Base-by-base conservation (phyloP, 2,888 invertebrate species). In the Magallana nippona region DNA sequence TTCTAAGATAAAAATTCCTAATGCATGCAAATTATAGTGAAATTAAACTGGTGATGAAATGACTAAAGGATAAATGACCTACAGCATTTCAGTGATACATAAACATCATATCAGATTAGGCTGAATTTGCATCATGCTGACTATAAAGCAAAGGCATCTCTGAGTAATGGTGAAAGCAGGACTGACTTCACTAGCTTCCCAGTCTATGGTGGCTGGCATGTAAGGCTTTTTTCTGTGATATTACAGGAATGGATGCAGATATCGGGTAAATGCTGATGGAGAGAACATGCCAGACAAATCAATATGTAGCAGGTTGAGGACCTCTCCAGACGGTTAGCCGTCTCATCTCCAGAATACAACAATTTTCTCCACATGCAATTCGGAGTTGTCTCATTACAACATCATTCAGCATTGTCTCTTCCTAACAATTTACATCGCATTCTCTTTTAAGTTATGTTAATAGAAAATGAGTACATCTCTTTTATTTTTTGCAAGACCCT, bases 251-350 rank as follows among this genome's bases (percentile, higher is more conserved):
- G 11, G 71, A 22, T 27, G 71, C 71, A 71, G 27, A 22, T 13
- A 32, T 71, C 71, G 27, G 71, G 22, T 71, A 71, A 71, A 27
- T 71, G 71, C 71, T 71, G 71, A 32, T 32, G 11, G 22, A 32
- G 71, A 71, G 71, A 71, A 71, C 71, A 71, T 71, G 71, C 71
- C 71, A 71, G 71, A 71, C 71, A 71, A 32, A 71, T 71, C 71
- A 71, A 71, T 71, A 71, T 13, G 17, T 13, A 22, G 71, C 71
- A 71, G 71, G 71, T 71, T 27, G 22, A 71, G 32, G 32, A 71
- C 71, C 71, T 63, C 71, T 32, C 13, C 27, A 27, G 22, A 71
- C 22, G 71, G 71, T 71, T 32, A 71, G 71, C 71, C 11, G 22
- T 15, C 32, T 15, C 71, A 32, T 13, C 71, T 10, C 27, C 27